Percentiles rank a stretch among this genome's conserved stretches.
These are phyloP conservation scores for Solenopsis fugax DNA, from an alignment of 1,140 invertebrate species.

Conservation along the genomic window DNA sequence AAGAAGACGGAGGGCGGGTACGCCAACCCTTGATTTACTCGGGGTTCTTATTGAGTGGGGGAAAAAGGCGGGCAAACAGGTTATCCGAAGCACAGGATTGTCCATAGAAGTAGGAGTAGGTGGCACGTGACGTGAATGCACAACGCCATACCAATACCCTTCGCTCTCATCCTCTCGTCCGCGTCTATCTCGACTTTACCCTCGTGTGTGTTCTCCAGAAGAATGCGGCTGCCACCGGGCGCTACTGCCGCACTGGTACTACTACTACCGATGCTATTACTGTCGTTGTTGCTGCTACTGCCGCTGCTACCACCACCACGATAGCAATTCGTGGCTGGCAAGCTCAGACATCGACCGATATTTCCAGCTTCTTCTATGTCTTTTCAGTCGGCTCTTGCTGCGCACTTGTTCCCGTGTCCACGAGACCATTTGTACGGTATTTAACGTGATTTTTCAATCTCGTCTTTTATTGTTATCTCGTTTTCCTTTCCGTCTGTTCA, in stretches of 20 bases:
- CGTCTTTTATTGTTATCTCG: slow-evolving; percentile 54
- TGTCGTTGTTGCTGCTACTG: neutral
- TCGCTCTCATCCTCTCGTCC: slow-evolving; percentile 52
- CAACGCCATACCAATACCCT: slow-evolving; percentile 41
- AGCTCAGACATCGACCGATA: slow-evolving; percentile 58
- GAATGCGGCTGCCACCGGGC: slow-evolving; percentile 49
- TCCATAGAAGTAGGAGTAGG: slow-evolving; percentile 68
- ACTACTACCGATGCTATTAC: neutral
- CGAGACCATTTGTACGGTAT: slow-evolving; percentile 46
- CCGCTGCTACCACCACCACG: slow-evolving; percentile 1
- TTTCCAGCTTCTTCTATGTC: slow-evolving; percentile 48
- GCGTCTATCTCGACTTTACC: slow-evolving; percentile 36
- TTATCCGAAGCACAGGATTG: slow-evolving; percentile 73
- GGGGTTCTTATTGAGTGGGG: slow-evolving; percentile 65
- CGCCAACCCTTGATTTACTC: slow-evolving; percentile 78
- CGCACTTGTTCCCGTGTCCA: slow-evolving; percentile 45
- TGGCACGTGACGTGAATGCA: slow-evolving; percentile 79
- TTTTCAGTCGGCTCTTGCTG: slow-evolving; percentile 10
- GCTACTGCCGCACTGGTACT: neutral
- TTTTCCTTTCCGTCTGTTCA: slow-evolving; percentile 20
- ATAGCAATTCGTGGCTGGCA: slow-evolving; percentile 36
- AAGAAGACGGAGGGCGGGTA: slow-evolving; percentile 10
- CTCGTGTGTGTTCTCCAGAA: slow-evolving; percentile 37
- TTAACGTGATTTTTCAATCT: slow-evolving; percentile 62
- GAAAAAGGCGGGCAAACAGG: slow-evolving; percentile 70